Conservation (phyloP, 2,113 vertebrate genomes). For the Myrmecobius fasciatus region DNA sequence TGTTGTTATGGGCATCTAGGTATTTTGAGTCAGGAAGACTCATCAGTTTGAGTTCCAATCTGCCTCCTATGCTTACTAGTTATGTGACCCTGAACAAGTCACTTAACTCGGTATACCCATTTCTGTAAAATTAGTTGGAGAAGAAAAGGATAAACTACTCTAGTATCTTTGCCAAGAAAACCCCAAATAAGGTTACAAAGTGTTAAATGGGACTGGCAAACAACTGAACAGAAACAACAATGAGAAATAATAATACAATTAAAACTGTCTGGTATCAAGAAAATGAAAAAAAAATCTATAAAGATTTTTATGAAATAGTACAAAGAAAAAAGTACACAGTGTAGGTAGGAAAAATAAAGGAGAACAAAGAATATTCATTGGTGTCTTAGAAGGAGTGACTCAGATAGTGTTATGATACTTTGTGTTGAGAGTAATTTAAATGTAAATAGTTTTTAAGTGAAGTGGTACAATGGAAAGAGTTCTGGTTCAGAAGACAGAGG, state of each 20-base stretch:
- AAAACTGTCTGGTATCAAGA: not conserved
- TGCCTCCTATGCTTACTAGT: not conserved
- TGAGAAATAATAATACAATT: not conserved
- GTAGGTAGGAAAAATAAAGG: not conserved
- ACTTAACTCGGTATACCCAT: not conserved
- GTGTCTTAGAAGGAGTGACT: not conserved
- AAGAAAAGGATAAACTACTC: not conserved
- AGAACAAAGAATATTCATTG: not conserved
- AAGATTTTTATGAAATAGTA: not conserved
- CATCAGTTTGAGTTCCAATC: not conserved
- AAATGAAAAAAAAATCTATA: not conserved
- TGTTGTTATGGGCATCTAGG: not conserved
- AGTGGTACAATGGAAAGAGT: not conserved
- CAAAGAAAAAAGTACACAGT: not conserved
- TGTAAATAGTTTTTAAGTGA: not conserved
- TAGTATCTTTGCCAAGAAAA: not conserved
- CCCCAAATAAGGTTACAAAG: not conserved
- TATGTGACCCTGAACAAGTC: not conserved
- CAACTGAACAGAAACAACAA: not conserved
- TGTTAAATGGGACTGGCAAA: not conserved
- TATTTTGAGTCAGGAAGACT: not conserved
- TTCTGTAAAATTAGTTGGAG: not conserved
- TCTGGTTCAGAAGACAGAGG: not conserved
- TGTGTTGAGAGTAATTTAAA: not conserved
- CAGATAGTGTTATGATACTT: not conserved